Percentiles rank a stretch among this genome's conserved stretches.
phyloP scores from a whole-genome alignment of 2,113 vertebrate genomes.

The Sisor rabdophorus region DNA sequence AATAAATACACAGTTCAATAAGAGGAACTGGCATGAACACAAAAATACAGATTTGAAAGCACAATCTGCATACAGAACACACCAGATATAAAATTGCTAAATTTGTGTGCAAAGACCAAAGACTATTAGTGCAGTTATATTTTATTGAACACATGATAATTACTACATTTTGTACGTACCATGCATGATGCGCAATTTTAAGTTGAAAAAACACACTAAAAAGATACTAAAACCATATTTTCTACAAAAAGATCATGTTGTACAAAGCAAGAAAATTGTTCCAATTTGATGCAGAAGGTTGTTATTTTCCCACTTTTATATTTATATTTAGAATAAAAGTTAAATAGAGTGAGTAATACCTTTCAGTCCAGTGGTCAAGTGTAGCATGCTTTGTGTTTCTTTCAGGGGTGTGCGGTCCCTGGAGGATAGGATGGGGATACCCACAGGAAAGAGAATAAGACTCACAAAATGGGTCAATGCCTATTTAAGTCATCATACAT shows the following conservation, averaged over 20 bases:
- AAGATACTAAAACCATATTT: not conserved
- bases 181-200: not conserved
- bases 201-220: not conserved
- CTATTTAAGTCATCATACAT: constrained; percentile 42
- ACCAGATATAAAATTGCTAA: not conserved
- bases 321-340: constrained; percentile 21
- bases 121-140: constrained; percentile 9
- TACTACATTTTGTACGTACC: not conserved
- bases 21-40: not conserved
- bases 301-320: constrained; percentile 23
- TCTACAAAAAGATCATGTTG: not conserved
- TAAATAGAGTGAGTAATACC: constrained; percentile 36
- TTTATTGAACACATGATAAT: not conserved
- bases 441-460: constrained; percentile 38
- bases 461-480: not conserved
- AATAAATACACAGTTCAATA: constrained; percentile 30
- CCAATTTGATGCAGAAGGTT: constrained; percentile 19
- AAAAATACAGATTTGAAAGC: constrained; percentile 20
- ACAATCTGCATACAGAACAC: constrained; percentile 1
- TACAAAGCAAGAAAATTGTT: not conserved
- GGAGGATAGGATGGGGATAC: constrained; percentile 16
- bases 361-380: constrained; percentile 26
- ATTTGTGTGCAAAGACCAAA: constrained; percentile 29
- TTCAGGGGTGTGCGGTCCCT: constrained; percentile 45
- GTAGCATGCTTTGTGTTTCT: constrained; percentile 24